A percentile compares a stretch with the other conserved stretches of the same genome.
These are phyloP conservation scores for Aleiodes sp. DNA, from an alignment of 1,140 invertebrate species.

Conservation along the genomic window DNA sequence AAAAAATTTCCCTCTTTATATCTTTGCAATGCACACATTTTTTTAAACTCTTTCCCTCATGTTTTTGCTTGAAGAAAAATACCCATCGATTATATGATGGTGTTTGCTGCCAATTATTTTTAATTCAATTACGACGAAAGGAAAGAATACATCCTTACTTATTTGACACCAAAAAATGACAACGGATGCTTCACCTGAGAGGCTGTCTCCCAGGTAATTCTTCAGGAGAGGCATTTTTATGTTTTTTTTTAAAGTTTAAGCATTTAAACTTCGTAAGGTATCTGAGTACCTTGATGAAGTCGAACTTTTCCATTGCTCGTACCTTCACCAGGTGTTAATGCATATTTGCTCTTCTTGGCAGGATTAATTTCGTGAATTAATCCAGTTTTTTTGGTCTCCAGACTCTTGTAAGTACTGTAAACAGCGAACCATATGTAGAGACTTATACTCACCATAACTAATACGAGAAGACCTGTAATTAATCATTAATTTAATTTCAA, in stretches of 20 bases:
- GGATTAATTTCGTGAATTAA: slow-evolving; percentile 56
- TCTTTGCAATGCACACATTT: background rate
- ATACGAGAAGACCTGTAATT: slow-evolving; percentile 50
- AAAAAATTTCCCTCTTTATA: background rate
- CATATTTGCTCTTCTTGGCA: slow-evolving; percentile 43
- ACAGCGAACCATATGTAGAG: slow-evolving; percentile 66
- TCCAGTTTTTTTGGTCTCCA: slow-evolving; percentile 57
- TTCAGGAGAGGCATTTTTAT: background rate
- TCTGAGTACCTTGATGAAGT: slow-evolving; percentile 34
- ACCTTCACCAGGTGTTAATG: slow-evolving; percentile 32
- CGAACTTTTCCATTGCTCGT: slow-evolving; percentile 40
- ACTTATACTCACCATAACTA: slow-evolving; percentile 51
- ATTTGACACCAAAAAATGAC: background rate
- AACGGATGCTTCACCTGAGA: too few relatives aligned
- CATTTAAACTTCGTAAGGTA: slow-evolving; percentile 51
- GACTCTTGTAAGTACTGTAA: slow-evolving; percentile 64
- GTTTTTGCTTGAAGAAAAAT: background rate
- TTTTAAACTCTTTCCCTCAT: background rate
- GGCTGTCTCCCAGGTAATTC: background rate
- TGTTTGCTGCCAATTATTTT: too few relatives aligned
- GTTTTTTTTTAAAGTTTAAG: background rate
- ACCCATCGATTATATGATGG: background rate
- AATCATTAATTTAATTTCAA: slow-evolving; percentile 10
- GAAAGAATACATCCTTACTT: background rate
- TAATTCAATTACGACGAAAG: background rate